Conservation (phyloP, 2,888 invertebrate species). For the Deilephila elpenor region DNA sequence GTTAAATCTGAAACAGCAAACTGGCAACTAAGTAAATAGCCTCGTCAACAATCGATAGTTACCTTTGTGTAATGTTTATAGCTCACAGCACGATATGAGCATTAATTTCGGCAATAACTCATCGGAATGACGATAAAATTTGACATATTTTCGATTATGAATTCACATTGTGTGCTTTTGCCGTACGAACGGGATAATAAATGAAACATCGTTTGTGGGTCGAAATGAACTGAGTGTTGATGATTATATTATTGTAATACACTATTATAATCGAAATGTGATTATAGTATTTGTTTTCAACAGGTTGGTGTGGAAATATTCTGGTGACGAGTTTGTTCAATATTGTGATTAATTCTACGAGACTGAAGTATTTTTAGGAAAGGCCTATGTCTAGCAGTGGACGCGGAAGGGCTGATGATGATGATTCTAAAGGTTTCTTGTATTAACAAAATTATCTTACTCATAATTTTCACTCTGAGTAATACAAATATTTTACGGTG, state of each 20-base stretch:
- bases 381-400: no score
- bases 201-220: background rate
- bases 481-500: no score
- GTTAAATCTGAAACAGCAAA: background rate
- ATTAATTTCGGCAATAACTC: constrained; percentile 38
- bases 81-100: constrained; percentile 21
- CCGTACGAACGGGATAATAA: constrained; percentile 22
- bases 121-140: constrained; percentile 35
- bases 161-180: constrained; percentile 35
- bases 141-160: constrained; percentile 43
- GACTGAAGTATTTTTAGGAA: no score
- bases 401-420: no score
- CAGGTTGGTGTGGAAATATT: no score
- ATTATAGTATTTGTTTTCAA: no score
- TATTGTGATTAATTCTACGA: no score
- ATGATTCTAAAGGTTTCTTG: no score
- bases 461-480: no score
- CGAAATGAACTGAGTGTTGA: background rate
- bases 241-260: background rate
- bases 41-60: background rate
- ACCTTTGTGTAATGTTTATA: constrained; percentile 27
- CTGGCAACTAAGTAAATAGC: background rate
- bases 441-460: no score
- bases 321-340: no score
- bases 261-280: no score